Conservation (phyloP, 2,113 vertebrate genomes). For the Meles meles region DNA sequence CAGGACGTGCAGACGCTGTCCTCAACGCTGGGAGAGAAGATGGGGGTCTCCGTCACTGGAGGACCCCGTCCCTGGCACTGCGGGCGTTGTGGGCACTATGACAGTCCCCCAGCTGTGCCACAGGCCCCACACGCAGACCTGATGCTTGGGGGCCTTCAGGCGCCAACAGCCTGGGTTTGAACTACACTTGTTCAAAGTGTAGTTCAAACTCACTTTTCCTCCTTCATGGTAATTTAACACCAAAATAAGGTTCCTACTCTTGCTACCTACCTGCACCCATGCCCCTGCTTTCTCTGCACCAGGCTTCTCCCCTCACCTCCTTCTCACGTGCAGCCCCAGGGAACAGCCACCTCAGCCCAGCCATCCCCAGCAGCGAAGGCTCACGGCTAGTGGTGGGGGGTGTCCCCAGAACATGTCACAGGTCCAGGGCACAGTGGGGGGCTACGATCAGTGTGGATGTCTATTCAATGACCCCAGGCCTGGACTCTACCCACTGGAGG, state of each 20-base stretch:
- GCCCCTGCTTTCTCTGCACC: not conserved
- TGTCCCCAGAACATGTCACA: not conserved
- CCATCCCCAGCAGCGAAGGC: not conserved
- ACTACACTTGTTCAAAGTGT: no score
- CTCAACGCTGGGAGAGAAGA: not conserved
- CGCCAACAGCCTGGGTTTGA: not conserved
- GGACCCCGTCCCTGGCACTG: no score
- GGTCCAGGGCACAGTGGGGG: rapidly evolving
- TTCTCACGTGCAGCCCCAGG: rapidly evolving
- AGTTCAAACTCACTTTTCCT: not conserved
- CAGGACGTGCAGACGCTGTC: rapidly evolving
- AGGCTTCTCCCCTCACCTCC: not conserved
- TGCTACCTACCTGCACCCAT: rapidly evolving
- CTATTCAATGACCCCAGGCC: not conserved
- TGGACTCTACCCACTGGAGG: rapidly evolving
- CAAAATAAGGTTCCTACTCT: not conserved
- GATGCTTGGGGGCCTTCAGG: not conserved
- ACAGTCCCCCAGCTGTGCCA: rapidly evolving
- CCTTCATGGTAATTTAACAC: not conserved
- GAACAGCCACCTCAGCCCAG: not conserved
- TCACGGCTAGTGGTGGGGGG: not conserved
- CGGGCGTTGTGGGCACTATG: rapidly evolving
- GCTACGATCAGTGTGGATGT: rapidly evolving
- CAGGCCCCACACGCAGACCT: rapidly evolving
- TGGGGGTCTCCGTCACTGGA: not conserved